Conservation (phyloP, 2,888 invertebrate genomes). For the Acleris cristana region DNA sequence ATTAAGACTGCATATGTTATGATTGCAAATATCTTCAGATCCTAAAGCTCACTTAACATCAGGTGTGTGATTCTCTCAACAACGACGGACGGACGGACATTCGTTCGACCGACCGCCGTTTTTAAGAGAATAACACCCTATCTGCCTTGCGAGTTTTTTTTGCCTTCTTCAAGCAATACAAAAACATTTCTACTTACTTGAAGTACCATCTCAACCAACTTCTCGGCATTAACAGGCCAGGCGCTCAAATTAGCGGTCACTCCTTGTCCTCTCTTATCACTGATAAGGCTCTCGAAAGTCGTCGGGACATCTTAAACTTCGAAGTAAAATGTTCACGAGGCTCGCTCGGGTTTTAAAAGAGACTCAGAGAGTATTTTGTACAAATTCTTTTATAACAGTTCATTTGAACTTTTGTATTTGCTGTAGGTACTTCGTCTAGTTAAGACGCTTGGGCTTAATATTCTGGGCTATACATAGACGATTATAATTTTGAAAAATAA, state of each 20-base stretch:
- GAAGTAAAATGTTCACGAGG: slow-evolving; percentile 12
- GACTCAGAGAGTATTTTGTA: not conserved
- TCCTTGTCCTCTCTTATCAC: slow-evolving; percentile 9
- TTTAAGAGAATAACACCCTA: too few species aligned
- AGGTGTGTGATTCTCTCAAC: too few species aligned
- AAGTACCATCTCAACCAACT: not conserved
- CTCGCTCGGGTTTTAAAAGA: slow-evolving; percentile 1
- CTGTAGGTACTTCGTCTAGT: not conserved
- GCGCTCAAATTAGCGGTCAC: slow-evolving; percentile 12
- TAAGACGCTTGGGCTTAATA: too few species aligned
- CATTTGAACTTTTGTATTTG: not conserved
- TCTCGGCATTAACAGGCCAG: slow-evolving; percentile 9
- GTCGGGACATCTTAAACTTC: slow-evolving; percentile 11
- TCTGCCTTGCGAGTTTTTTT: too few species aligned
- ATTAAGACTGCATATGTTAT: too few species aligned
- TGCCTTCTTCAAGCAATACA: not conserved
- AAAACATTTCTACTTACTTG: not conserved
- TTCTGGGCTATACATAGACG: too few species aligned
- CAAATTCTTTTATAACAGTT: not conserved
- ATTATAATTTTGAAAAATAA: too few species aligned
- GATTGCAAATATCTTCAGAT: too few species aligned
- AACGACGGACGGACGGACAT: too few species aligned
- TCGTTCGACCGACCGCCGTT: too few species aligned
- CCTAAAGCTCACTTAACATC: too few species aligned
- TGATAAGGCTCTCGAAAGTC: slow-evolving; percentile 14